Evolutionary conservation across 2,888 invertebrate species (phyloP).

Genomic region (Leptura quadrifasciata): DNA sequence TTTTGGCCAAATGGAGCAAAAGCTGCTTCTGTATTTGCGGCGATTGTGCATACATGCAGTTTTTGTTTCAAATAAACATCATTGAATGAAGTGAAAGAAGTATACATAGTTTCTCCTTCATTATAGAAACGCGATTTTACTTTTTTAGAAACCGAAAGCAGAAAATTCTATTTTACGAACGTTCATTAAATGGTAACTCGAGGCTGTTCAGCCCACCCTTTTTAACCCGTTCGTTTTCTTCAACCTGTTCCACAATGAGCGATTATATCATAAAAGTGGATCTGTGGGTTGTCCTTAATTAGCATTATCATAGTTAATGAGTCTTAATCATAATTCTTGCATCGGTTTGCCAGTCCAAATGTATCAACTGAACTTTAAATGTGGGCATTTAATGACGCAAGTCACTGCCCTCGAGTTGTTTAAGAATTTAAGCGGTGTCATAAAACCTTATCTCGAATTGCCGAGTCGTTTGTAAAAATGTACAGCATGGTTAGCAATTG

Average conservation of each 20-base stretch:
- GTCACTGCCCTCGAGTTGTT: conserved; percentile 10
- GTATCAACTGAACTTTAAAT: conserved; percentile 8
- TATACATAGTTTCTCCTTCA: not conserved
- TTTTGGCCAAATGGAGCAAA: no score
- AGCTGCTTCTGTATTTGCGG: no score
- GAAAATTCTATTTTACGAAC: not conserved
- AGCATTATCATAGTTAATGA: conserved; percentile 1
- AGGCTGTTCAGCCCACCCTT: not conserved
- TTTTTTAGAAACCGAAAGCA: conserved; percentile 14
- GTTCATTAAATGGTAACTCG: not conserved
- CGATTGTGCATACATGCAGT: no score
- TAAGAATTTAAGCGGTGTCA: not conserved
- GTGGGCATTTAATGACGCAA: conserved; percentile 12
- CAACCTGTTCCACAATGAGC: not conserved
- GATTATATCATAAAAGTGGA: conserved; percentile 4
- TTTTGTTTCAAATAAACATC: no score
- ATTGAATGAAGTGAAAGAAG: no score
- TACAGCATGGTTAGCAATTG: not conserved
- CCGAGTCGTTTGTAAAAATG: not conserved
- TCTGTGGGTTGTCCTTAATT: conserved; percentile 10
- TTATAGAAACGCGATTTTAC: not conserved
- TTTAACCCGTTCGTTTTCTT: not conserved
- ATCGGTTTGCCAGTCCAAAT: conserved; percentile 12
- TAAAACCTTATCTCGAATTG: not conserved
- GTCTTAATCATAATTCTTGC: conserved; percentile 1